These are phyloP conservation scores for Corythaeola cristata DNA, from an alignment of 2,113 vertebrate genomes.

Conservation along the genomic window DNA sequence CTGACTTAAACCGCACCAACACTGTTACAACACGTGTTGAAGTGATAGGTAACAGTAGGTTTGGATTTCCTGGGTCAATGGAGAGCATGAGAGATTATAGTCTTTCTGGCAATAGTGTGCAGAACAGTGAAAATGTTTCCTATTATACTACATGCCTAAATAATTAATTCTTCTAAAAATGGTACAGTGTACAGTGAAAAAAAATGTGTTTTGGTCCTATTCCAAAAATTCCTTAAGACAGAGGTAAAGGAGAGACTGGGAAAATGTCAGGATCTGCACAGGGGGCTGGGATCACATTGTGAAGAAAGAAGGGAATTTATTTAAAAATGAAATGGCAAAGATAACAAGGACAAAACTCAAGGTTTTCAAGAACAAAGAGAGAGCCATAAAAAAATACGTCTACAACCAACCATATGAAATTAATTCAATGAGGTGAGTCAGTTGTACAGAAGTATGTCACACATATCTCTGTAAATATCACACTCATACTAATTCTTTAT, in stretches of 20 bases:
- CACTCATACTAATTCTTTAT: neutral
- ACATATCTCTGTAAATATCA: neutral
- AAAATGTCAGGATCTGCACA: neutral
- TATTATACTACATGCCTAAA: neutral
- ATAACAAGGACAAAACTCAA: neutral
- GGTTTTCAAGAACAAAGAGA: neutral
- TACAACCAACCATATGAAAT: neutral
- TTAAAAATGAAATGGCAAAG: neutral
- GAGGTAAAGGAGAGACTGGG: neutral
- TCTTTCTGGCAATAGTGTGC: neutral
- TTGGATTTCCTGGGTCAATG: neutral
- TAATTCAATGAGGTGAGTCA: neutral
- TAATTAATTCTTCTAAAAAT: neutral
- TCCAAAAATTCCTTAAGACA: neutral
- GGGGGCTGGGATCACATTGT: neutral
- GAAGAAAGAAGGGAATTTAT: neutral
- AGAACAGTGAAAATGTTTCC: neutral
- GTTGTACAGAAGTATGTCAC: neutral
- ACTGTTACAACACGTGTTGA: neutral
- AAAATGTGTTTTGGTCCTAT: neutral
- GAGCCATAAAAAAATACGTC: neutral
- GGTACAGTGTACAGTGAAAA: neutral
- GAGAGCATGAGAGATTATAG: accelerated
- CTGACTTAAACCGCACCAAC: neutral
- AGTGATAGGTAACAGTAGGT: neutral